These are phyloP conservation scores for Diadophis punctatus DNA, from an alignment of 2,113 vertebrate genomes.

Conservation along the genomic window DNA sequence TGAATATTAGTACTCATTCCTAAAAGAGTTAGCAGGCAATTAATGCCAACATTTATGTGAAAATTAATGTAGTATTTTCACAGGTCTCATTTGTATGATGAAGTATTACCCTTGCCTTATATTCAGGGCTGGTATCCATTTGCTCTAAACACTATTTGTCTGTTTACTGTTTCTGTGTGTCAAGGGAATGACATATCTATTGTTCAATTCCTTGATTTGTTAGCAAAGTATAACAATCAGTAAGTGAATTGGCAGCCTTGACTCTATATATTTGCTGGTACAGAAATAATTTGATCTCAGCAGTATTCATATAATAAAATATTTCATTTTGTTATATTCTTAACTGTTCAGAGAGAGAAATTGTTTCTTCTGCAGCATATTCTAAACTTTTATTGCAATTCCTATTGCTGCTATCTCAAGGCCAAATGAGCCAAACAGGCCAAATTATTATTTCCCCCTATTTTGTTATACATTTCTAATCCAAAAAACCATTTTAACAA, in stretches of 20 bases:
- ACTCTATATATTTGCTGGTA: not conserved
- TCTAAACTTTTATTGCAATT: not conserved
- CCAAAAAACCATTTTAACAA: not conserved
- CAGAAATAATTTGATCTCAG: slow-evolving; percentile 22
- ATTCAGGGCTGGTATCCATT: not conserved
- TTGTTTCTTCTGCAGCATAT: slow-evolving; percentile 5
- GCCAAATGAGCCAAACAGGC: not conserved
- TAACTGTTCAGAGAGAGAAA: not conserved
- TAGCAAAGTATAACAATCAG: slow-evolving; percentile 12
- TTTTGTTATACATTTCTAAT: not conserved
- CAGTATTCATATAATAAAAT: slow-evolving; percentile 28
- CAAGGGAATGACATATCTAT: not conserved
- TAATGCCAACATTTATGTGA: not conserved
- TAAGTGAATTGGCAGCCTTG: not conserved
- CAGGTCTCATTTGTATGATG: not conserved
- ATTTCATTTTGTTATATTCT: slow-evolving; percentile 6
- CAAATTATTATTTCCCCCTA: not conserved
- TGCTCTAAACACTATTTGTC: not conserved
- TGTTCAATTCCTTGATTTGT: slow-evolving; percentile 32
- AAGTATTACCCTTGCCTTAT: not conserved
- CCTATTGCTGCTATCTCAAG: not conserved
- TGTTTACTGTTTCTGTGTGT: slow-evolving; percentile 6
- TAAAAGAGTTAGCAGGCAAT: not conserved
- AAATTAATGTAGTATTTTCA: not conserved
- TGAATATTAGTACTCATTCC: not conserved